Conservation (phyloP, 1,140 invertebrate species). For the Steinernema khuongi region DNA sequence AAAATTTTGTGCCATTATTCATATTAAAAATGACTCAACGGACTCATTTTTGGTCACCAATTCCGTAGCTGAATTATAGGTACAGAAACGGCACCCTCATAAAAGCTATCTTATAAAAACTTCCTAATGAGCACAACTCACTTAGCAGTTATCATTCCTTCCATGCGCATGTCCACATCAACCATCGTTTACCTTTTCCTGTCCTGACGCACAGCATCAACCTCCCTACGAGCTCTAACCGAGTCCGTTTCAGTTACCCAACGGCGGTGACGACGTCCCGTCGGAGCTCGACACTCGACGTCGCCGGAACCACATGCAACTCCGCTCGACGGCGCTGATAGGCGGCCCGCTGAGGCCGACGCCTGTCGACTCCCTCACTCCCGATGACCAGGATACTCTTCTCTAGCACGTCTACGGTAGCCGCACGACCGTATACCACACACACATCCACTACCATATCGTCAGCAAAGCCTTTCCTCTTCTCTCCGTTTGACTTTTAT, state of each 20-base stretch:
- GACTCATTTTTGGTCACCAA: no score
- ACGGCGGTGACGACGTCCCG: background rate
- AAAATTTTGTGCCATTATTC: no score
- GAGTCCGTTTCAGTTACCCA: background rate
- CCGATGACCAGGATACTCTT: background rate
- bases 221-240: background rate
- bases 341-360: background rate
- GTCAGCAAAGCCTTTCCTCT: slow-evolving; percentile 11
- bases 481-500: background rate
- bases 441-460: slow-evolving; percentile 14
- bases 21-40: no score
- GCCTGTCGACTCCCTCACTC: background rate
- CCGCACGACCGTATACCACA: background rate
- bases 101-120: no score
- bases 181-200: background rate
- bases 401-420: background rate
- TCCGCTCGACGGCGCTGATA: background rate
- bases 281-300: background rate
- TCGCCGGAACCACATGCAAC: slow-evolving; percentile 3
- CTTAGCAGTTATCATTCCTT: no score
- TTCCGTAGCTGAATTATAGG: no score
- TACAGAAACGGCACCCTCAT: no score
- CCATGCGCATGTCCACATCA: no score
- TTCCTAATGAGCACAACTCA: no score
- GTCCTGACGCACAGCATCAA: background rate